These are phyloP conservation scores for Chauna torquata DNA, from an alignment of 2,113 vertebrate genomes.

Conservation along the genomic window DNA sequence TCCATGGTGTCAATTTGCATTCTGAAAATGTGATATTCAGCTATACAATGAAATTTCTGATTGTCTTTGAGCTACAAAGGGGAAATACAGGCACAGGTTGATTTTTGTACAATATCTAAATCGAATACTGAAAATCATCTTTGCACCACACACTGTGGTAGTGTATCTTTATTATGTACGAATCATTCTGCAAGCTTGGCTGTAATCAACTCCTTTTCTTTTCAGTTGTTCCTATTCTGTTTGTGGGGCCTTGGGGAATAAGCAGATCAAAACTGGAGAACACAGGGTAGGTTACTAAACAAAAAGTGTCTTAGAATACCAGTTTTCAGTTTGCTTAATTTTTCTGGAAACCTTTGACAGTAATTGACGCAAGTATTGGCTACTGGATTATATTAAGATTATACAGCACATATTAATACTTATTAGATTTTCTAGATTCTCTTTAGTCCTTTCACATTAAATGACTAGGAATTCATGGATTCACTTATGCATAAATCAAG, in stretches of 20 bases:
- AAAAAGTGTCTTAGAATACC: neutral
- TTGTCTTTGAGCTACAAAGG: neutral
- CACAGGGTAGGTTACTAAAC: constrained; percentile 78
- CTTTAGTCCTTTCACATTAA: neutral
- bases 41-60: neutral
- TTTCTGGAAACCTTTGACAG: neutral
- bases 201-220: neutral
- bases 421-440: neutral
- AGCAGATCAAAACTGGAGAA: constrained; percentile 86
- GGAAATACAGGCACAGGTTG: neutral
- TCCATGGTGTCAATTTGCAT: neutral
- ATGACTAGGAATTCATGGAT: neutral
- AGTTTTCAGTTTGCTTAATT: neutral
- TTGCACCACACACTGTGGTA: neutral
- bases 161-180: neutral
- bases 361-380: neutral
- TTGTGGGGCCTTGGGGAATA: constrained; percentile 88
- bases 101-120: neutral
- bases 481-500: neutral
- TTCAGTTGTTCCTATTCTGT: constrained; percentile 87
- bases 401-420: neutral
- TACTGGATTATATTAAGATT: neutral
- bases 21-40: neutral
- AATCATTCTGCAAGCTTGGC: neutral
- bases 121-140: neutral